Base-by-base conservation (phyloP, 1,140 invertebrate genomes). In the Oppia nitens region DNA sequence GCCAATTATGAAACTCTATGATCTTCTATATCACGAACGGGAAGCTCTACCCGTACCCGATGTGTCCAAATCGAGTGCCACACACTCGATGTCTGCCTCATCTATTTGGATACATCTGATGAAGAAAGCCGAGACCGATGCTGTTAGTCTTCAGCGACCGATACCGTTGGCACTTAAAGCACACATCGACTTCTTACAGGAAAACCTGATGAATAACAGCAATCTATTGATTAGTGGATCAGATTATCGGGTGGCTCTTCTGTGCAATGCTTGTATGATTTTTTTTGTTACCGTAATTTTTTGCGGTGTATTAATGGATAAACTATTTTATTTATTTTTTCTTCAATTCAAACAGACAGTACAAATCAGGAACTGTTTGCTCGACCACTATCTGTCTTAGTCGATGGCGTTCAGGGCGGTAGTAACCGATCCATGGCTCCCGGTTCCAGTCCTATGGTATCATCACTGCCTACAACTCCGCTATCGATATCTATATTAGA, bases 81-180 rank as follows among this genome's bases (percentile, higher is more conserved):
- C 89, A 17, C 83, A 89, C 67, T 85, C 87, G 71, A 85, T 95
- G 82, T 88, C 93, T 1, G 83, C 87, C 47, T 88, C 88, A 4
- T 94, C 88, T 66, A 94, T 95, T 68, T 96, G 91, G 88, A 90
- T 95, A 67, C 91, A 96, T 74, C 75, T 96, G 32, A 75, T 88
- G 60, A 94, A 91, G 69, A 96, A 96, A 72, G 90, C 89, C 11
- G 84, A 89, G 67, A 77, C 78, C 14, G 85, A 89, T 64, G 70
- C 74, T 55, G 79, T 81, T 57, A 84, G 81, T 62, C 81, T 87
- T 66, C 81, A 80, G 54, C 71, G 84, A 63, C 81, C 85, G 0
- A 79, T 93, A 67, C 90, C 90, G 0, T 79, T 80, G 62, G 83
- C 85, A 50, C 73, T 94, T 0, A 83, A 86, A 71, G 77, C 81